Evolutionary conservation across 2,113 vertebrate species (phyloP).

Genomic region (Haemorhous mexicanus): DNA sequence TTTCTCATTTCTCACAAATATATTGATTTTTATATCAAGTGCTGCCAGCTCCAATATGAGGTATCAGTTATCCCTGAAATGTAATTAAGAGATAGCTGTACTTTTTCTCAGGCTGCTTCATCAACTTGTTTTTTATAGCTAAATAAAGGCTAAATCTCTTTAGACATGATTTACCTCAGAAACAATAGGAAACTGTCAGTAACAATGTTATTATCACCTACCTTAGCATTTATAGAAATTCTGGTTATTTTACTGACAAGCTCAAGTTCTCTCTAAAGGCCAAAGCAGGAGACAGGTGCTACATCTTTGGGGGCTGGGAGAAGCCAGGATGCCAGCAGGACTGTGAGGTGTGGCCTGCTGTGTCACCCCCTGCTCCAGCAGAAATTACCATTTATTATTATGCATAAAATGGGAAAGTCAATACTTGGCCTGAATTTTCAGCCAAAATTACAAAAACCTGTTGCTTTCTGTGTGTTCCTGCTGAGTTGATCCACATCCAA

Average conservation of each 20-base stretch:
- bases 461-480: not conserved
- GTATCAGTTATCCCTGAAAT: not conserved
- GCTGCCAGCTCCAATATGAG: not conserved
- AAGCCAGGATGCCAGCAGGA: not conserved
- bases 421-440: not conserved
- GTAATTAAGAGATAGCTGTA: not conserved
- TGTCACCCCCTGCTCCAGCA: not conserved
- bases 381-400: not conserved
- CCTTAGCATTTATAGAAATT: not conserved
- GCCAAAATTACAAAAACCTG: not conserved
- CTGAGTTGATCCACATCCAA: not conserved
- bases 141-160: not conserved
- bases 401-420: not conserved
- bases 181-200: not conserved
- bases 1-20: not conserved
- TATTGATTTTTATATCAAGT: not conserved
- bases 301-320: not conserved
- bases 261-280: not conserved
- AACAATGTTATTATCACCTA: not conserved
- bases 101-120: not conserved
- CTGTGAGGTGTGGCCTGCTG: not conserved
- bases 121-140: not conserved
- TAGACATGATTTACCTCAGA: not conserved
- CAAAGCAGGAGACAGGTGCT: not conserved
- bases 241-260: not conserved